These are phyloP conservation scores for Pycnonotus jocosus DNA, from an alignment of 2,113 vertebrate genomes.

Conservation along the genomic window DNA sequence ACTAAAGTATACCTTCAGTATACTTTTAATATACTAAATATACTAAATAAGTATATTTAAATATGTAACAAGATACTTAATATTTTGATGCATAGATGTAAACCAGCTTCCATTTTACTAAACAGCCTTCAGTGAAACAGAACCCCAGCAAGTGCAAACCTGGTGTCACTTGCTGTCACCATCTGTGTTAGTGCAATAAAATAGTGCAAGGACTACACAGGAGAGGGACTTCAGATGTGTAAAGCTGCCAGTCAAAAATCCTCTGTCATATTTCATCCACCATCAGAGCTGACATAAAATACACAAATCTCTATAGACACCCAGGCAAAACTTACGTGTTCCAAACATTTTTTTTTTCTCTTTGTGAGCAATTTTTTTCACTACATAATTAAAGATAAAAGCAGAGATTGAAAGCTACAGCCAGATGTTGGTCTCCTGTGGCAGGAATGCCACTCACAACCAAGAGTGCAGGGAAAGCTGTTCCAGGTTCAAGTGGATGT, in stretches of 20 bases:
- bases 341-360: background rate
- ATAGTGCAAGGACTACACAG: fast-evolving
- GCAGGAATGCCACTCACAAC: background rate
- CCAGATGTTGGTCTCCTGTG: background rate
- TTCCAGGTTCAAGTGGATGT: background rate
- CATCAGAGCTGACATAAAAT: background rate
- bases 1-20: no score
- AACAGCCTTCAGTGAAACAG: background rate
- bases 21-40: no score
- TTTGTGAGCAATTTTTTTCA: background rate
- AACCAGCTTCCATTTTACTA: background rate
- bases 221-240: background rate
- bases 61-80: background rate
- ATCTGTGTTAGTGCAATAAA: background rate
- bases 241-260: background rate
- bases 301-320: background rate
- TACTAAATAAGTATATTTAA: no score
- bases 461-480: background rate
- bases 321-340: background rate
- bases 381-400: background rate
- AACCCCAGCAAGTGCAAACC: background rate
- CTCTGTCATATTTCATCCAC: background rate
- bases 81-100: background rate
- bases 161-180: background rate
- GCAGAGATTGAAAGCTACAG: background rate